phyloP scores from a whole-genome alignment of 2,113 vertebrate genomes.

The Pholis gunnellus region DNA sequence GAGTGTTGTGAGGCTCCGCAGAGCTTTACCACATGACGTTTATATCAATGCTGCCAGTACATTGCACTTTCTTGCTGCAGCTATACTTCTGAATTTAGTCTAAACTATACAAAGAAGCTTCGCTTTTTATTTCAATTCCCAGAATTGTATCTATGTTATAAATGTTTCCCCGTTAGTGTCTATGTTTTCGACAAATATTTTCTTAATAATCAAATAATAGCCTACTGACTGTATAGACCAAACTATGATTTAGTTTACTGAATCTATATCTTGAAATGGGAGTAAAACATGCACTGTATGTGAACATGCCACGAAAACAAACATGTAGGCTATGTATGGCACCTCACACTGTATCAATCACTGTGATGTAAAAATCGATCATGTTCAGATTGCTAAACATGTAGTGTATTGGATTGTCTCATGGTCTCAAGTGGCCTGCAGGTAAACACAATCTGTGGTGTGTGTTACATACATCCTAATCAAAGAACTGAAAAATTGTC shows the following conservation, averaged over 20 bases:
- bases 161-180: neutral
- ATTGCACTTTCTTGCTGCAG: neutral
- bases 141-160: neutral
- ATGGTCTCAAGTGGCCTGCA: neutral
- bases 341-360: neutral
- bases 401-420: neutral
- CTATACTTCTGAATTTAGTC: neutral
- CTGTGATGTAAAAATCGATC: neutral
- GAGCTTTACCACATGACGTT: constrained; percentile 20
- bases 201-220: neutral
- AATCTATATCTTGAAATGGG: neutral
- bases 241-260: neutral
- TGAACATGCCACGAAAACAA: neutral
- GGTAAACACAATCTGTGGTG: neutral
- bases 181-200: neutral
- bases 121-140: neutral
- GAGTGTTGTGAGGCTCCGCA: constrained; percentile 57
- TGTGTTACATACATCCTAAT: neutral
- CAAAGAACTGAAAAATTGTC: neutral
- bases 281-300: neutral
- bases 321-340: neutral
- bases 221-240: neutral
- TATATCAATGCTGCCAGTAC: constrained; percentile 17
- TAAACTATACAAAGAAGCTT: constrained; percentile 2
- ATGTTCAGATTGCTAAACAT: neutral